phyloP scores from a whole-genome alignment of 2,797 vertebrate species.

The Acanthis flammea region DNA sequence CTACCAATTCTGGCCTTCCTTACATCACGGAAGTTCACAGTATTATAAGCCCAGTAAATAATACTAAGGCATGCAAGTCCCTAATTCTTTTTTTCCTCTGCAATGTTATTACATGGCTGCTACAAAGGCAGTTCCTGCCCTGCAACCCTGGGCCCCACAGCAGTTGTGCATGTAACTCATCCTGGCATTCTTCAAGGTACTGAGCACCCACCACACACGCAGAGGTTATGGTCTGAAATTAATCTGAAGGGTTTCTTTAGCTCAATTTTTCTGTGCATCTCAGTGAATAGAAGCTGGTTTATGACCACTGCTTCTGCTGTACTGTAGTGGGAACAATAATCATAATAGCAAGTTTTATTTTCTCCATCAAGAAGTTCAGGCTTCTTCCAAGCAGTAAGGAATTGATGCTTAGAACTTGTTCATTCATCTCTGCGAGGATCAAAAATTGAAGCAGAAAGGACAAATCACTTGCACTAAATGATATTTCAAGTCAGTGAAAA shows the following conservation, averaged over 20 bases:
- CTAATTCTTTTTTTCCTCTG: not conserved
- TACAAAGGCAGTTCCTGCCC: conserved; percentile 27
- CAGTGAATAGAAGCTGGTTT: not conserved
- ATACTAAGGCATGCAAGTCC: not conserved
- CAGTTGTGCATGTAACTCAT: conserved; percentile 68
- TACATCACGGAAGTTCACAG: not conserved
- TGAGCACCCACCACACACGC: not conserved
- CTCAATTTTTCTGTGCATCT: not conserved
- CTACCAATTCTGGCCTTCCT: not conserved
- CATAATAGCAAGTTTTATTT: fast-evolving
- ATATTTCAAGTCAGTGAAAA: not conserved
- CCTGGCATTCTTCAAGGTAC: conserved; percentile 51
- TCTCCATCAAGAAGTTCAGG: not conserved
- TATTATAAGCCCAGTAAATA: not conserved
- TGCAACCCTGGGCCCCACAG: conserved; percentile 45
- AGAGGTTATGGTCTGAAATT: not conserved
- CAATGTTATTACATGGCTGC: not conserved
- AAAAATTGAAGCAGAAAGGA: not conserved
- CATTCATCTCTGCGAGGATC: not conserved
- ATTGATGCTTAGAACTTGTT: not conserved
- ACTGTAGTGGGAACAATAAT: not conserved
- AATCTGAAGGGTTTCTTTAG: not conserved
- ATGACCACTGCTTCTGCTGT: not conserved
- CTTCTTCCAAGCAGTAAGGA: not conserved
- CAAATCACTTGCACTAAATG: not conserved